Evolutionary conservation across 37 sponge, comb jelly and placozoan species (phyloP).

Genomic region (Spongilla lacustris): DNA sequence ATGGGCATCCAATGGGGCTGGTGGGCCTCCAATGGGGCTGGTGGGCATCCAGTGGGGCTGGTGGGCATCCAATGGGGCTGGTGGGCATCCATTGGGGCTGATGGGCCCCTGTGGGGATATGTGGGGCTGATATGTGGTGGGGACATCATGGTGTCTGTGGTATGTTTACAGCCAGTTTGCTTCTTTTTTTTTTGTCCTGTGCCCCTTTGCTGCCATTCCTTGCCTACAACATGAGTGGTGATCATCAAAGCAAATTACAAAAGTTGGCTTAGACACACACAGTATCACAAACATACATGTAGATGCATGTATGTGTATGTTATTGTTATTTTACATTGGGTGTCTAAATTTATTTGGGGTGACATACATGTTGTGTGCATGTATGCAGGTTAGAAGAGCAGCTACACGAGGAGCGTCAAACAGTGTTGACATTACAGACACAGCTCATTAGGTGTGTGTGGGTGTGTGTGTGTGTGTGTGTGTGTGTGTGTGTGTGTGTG

Average conservation of each 20-base stretch:
- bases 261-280: background rate
- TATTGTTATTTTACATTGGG: background rate
- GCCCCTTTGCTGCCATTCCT: background rate
- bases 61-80: no score
- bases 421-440: background rate
- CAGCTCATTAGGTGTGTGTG: conserved; percentile 14
- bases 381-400: background rate
- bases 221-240: background rate
- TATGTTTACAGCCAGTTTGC: background rate
- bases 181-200: background rate
- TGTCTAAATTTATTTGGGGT: no score
- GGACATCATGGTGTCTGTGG: no score
- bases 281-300: background rate
- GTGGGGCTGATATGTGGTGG: no score
- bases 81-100: no score
- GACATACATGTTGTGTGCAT: background rate
- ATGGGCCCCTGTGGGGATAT: no score
- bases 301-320: background rate
- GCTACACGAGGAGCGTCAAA: background rate
- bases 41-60: no score
- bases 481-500: no score
- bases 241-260: background rate
- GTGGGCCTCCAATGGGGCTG: no score
- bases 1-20: no score
- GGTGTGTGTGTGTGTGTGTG: background rate